phyloP scores from a whole-genome alignment of 2,888 invertebrate genomes.

The Ornithoptera priamus region DNA sequence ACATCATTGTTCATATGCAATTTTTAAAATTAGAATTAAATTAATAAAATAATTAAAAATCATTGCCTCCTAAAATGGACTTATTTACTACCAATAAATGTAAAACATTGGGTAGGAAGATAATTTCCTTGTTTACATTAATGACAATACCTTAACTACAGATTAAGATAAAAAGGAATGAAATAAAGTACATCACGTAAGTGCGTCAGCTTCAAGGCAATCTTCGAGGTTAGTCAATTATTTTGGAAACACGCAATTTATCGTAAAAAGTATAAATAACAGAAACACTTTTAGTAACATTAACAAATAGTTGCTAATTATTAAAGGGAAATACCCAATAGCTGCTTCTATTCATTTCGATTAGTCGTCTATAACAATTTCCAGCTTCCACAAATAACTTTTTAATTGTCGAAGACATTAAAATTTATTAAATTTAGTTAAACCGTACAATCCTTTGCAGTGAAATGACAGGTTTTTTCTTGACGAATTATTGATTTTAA shows the following conservation, averaged over 20 bases:
- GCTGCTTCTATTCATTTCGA: slow-evolving; percentile 51
- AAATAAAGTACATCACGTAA: neutral
- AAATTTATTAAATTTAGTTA: slow-evolving; percentile 5
- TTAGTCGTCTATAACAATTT: slow-evolving; percentile 51
- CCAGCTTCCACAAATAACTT: slow-evolving; percentile 54
- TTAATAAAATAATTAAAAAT: no score
- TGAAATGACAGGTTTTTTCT: slow-evolving; percentile 25
- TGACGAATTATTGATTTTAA: slow-evolving; percentile 29
- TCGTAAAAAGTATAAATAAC: slow-evolving; percentile 7
- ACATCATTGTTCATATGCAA: no score
- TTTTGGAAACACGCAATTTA: slow-evolving; percentile 3
- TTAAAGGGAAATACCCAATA: slow-evolving; percentile 46
- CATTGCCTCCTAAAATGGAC: no score
- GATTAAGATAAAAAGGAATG: neutral
- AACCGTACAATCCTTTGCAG: slow-evolving; percentile 3
- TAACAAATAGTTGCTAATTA: neutral
- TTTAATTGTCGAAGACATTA: slow-evolving; percentile 63
- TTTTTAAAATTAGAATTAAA: no score
- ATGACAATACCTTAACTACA: neutral
- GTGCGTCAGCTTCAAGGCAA: slow-evolving; percentile 4
- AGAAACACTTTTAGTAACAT: slow-evolving; percentile 1
- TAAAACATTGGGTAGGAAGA: no score
- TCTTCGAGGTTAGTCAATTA: slow-evolving; percentile 12
- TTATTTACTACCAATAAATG: no score
- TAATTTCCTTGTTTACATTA: neutral